phyloP scores from a whole-genome alignment of 2,888 invertebrate genomes.

The Pachycephus smyrnensis region DNA sequence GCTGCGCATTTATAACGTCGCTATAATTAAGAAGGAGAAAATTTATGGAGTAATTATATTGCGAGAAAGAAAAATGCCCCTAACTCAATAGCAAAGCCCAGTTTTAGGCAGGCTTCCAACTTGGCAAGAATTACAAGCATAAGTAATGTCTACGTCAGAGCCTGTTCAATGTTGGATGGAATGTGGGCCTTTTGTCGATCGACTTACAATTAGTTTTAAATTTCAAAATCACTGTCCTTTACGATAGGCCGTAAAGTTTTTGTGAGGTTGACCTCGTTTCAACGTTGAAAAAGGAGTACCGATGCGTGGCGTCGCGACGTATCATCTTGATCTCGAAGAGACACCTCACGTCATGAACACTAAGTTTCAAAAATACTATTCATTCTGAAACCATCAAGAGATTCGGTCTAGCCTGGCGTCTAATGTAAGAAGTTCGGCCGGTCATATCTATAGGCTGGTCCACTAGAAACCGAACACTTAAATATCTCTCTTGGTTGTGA shows the following conservation, averaged over 20 bases:
- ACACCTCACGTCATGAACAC: background rate
- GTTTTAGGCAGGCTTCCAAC: background rate
- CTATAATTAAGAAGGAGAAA: background rate
- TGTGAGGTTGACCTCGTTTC: background rate
- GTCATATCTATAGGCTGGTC: background rate
- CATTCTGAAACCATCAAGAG: background rate
- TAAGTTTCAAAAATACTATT: background rate
- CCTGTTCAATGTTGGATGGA: background rate
- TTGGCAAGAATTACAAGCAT: background rate
- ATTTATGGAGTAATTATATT: background rate
- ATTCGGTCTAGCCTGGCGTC: background rate
- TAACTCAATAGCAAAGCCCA: background rate
- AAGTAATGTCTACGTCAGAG: background rate
- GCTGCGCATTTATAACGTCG: background rate
- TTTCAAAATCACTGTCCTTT: background rate
- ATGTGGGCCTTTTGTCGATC: background rate
- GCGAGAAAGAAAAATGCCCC: background rate
- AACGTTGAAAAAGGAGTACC: background rate
- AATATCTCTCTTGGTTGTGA: background rate
- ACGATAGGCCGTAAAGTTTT: background rate
- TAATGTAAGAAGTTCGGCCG: background rate
- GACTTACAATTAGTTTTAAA: slow-evolving; percentile 2
- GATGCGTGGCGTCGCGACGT: background rate
- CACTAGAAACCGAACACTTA: background rate
- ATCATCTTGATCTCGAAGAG: background rate